Conservation (phyloP, 1,140 invertebrate species). For the Apis florea region DNA sequence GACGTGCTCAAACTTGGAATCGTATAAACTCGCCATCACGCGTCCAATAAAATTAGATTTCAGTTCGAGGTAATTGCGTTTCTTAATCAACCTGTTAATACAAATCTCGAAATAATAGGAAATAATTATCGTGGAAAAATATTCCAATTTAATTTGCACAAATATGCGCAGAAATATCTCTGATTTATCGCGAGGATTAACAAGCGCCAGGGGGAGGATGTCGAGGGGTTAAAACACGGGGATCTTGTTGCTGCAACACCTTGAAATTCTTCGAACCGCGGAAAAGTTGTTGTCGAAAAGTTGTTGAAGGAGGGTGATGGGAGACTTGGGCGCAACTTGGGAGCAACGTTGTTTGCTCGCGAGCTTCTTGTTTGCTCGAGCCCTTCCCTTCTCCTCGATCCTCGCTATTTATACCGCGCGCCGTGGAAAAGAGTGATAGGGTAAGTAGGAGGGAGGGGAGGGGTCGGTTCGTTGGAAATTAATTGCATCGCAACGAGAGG, state of each 20-base stretch:
- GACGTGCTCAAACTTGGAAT: not conserved
- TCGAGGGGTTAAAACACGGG: conserved; percentile 13
- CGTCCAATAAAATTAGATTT: too few relatives aligned
- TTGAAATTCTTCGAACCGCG: conserved; percentile 37
- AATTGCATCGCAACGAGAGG: conserved; percentile 60
- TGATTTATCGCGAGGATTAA: not conserved
- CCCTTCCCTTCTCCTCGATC: conserved; percentile 53
- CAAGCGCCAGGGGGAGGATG: not conserved
- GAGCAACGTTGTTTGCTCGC: conserved; percentile 29
- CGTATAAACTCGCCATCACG: not conserved
- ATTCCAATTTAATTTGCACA: too few relatives aligned
- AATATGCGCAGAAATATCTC: too few relatives aligned
- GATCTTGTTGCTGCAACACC: conserved; percentile 26
- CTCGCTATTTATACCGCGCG: conserved; percentile 54
- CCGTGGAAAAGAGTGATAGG: conserved; percentile 7
- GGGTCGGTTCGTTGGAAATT: conserved; percentile 46
- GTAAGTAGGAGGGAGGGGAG: not conserved
- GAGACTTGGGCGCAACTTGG: conserved; percentile 28
- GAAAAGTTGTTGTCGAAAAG: conserved; percentile 42
- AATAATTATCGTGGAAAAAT: too few relatives aligned
- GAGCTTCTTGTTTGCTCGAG: conserved; percentile 60
- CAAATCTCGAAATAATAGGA: too few relatives aligned
- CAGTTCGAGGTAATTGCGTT: too few relatives aligned
- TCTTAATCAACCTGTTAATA: too few relatives aligned
- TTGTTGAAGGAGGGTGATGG: not conserved